Base-by-base conservation (phyloP, 2,888 invertebrate species). In the Scaeva pyrastri region DNA sequence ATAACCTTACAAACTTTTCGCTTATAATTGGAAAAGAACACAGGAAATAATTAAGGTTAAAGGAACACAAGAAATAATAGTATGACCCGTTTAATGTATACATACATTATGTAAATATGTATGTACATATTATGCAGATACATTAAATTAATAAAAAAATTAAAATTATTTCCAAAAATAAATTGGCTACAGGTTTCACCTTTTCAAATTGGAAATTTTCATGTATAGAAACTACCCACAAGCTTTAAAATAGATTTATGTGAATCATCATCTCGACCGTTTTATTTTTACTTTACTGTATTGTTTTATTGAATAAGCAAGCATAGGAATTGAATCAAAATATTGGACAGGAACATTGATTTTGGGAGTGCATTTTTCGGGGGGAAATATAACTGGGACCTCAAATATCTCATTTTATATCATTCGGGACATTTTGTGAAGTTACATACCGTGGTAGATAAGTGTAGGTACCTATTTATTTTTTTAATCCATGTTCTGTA, bases 141-240 rank as follows among this genome's bases (percentile, higher is more conserved):
- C 56, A 75, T 45, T 56, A 31, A 75, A 66, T 75, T 68, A 56
- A 39, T 56, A 16, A 75, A 66, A 43, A 66, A 19, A 12, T 43
- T 31, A 56, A 71, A 66, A 36, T 43, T 43, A 66, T 23, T 56
- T 56, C 56, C 12, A 64, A 60, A 14, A 60, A 52, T 19, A 43
- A 19, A 45, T 23, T 26, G 14, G n/a, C 10, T 43, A 21, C n/a
- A 19, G 14, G 14, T 48, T 60, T 60, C 23, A 16, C 31, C 36
- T 56, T 66, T 11, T 16, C 1, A 5, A 56, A 56, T 56, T 56
- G 31, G 31, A 56, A 11, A 31, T 55, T 31, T n/a, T n/a, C 7
- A 7, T 21, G 6, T 50, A 48, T 10, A 0, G 10, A 10, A 10
- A 10, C 10, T 45, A 45, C 11, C 5, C 21, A 11, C 4, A 11